Evolutionary conservation across 2,113 vertebrate genomes (phyloP).

Genomic region (Hippoglossus stenolepis): DNA sequence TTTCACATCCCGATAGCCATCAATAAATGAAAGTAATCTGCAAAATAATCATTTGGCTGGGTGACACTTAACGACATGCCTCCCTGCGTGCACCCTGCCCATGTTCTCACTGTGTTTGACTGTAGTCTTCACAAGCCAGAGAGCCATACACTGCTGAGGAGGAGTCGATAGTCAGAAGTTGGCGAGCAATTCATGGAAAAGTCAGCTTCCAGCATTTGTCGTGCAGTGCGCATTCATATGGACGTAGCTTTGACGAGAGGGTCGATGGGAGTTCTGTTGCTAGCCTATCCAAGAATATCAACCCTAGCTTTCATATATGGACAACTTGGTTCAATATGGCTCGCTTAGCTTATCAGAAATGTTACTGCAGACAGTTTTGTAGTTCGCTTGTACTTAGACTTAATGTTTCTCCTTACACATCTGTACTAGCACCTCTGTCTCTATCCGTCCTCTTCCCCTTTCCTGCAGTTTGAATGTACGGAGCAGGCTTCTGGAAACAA

Average conservation of each 20-base stretch:
- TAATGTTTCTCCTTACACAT: not conserved
- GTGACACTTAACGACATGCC: too few relatives aligned
- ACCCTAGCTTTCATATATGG: too few relatives aligned
- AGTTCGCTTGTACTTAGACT: not conserved
- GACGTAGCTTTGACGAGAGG: not conserved
- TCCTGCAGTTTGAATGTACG: conserved; percentile 26
- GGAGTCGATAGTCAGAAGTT: too few relatives aligned
- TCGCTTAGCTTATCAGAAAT: not conserved
- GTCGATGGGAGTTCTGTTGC: too few relatives aligned
- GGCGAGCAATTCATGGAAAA: too few relatives aligned
- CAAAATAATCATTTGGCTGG: too few relatives aligned
- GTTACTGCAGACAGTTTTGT: not conserved
- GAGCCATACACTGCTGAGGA: not conserved
- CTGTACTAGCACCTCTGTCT: not conserved
- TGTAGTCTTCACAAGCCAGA: too few relatives aligned
- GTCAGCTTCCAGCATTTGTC: not conserved
- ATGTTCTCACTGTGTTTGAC: too few relatives aligned
- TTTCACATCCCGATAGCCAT: not conserved
- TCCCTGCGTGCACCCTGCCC: too few relatives aligned
- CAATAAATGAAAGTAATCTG: not conserved
- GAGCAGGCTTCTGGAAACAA: conserved; percentile 20
- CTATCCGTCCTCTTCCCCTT: conserved; percentile 19
- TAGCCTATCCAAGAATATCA: too few relatives aligned
- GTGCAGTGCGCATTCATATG: not conserved
- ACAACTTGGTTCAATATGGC: not conserved